Percentiles rank a stretch among this genome's conserved stretches.
These are phyloP conservation scores for Colossoma macropomum DNA, from an alignment of 2,113 vertebrate genomes.

Conservation along the genomic window DNA sequence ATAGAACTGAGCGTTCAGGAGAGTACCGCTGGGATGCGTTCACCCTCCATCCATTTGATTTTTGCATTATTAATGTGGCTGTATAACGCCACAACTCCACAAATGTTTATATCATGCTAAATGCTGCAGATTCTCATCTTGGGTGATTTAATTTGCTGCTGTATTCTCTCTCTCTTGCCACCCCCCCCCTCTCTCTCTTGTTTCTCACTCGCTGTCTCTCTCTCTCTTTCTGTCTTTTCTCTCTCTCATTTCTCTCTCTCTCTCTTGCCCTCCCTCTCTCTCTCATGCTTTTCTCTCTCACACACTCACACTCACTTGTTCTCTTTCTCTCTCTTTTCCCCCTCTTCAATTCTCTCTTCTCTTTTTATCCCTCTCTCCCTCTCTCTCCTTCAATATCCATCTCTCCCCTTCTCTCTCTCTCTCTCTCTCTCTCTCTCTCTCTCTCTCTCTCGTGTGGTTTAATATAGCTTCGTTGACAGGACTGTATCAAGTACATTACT, in stretches of 20 bases:
- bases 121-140: not conserved
- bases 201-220: not conserved
- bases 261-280: not conserved
- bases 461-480: no score
- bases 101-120: not conserved
- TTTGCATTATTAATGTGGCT: conserved; percentile 4
- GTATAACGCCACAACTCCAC: not conserved
- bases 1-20: not conserved
- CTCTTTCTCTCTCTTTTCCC: no score
- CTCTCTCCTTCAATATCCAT: no score
- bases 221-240: no score
- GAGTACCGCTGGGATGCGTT: conserved; percentile 5
- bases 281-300: not conserved
- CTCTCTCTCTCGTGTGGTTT: no score
- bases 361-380: no score
- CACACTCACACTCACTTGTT: no score
- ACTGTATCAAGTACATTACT: no score
- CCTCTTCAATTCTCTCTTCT: no score
- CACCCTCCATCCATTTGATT: not conserved
- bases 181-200: not conserved
- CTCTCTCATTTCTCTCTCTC: not conserved
- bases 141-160: not conserved
- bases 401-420: no score
- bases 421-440: no score
- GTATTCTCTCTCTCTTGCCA: not conserved